These are phyloP conservation scores for Emberiza fucata DNA, from an alignment of 2,113 vertebrate genomes.

Conservation along the genomic window DNA sequence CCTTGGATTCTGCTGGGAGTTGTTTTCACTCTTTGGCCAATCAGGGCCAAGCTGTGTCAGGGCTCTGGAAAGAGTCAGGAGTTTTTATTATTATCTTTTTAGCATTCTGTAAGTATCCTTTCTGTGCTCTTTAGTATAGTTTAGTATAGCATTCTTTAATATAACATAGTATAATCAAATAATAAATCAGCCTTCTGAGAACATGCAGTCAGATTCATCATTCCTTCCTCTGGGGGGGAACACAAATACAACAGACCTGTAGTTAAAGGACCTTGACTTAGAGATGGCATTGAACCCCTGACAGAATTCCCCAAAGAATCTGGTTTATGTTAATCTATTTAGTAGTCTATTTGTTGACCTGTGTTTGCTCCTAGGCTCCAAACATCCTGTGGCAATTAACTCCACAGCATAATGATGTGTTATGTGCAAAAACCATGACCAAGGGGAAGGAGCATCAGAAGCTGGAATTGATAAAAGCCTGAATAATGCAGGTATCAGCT, in stretches of 20 bases:
- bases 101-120: too few relatives aligned
- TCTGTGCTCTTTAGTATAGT: too few relatives aligned
- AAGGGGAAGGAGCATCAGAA: not conserved
- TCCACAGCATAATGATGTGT: not conserved
- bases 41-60: too few relatives aligned
- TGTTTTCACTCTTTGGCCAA: too few relatives aligned
- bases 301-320: not conserved
- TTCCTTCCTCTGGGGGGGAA: too few relatives aligned
- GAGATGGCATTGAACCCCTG: not conserved
- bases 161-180: too few relatives aligned
- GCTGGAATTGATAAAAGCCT: not conserved
- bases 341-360: not conserved
- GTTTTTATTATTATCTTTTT: too few relatives aligned
- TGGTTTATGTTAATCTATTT: not conserved
- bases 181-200: too few relatives aligned
- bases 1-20: too few relatives aligned
- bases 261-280: not conserved
- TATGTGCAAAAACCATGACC: not conserved
- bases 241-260: not conserved
- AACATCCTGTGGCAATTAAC: conserved; percentile 16
- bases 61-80: too few relatives aligned
- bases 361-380: not conserved
- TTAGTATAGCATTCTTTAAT: too few relatives aligned
- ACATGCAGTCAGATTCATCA: too few relatives aligned
- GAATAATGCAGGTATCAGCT: not conserved